Percentiles rank a stretch among this genome's conserved stretches.
These are phyloP conservation scores for Australoheros scitulus DNA, from an alignment of 2,113 vertebrate species.

Conservation along the genomic window DNA sequence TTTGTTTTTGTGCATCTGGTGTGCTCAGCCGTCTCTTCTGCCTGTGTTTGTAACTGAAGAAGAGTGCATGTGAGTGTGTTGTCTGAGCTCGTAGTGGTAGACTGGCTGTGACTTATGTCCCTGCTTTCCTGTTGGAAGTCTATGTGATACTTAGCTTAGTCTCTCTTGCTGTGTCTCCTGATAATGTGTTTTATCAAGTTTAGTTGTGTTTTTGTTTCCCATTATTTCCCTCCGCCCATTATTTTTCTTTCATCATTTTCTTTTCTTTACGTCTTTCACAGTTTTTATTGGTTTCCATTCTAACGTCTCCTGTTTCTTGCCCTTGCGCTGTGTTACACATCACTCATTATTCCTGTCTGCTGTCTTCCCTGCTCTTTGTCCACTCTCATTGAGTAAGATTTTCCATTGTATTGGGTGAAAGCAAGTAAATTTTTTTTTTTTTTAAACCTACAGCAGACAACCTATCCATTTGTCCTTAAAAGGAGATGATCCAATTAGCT, in stretches of 20 bases:
- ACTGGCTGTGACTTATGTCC: slow-evolving; percentile 31
- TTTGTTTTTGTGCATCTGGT: slow-evolving; percentile 10
- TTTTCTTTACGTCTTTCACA: not conserved
- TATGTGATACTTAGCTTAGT: not conserved
- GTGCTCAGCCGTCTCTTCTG: not conserved
- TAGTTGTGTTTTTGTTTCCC: not conserved
- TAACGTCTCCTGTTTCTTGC: not conserved
- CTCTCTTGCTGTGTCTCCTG: not conserved
- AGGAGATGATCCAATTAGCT: slow-evolving; percentile 33
- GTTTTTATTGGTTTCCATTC: not conserved
- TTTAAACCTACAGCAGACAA: slow-evolving; percentile 7
- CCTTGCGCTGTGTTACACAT: not conserved
- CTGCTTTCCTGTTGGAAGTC: slow-evolving; percentile 28
- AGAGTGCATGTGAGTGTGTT: not conserved
- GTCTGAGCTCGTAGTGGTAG: not conserved
- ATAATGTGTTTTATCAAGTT: slow-evolving; percentile 21
- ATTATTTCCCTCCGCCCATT: not conserved
- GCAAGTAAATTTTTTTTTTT: not conserved
- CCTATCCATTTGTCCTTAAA: slow-evolving; percentile 30
- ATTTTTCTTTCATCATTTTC: not conserved
- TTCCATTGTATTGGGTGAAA: slow-evolving; percentile 17
- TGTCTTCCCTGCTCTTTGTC: slow-evolving; percentile 14
- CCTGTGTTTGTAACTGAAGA: not conserved
- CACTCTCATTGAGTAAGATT: slow-evolving; percentile 24
- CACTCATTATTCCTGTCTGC: slow-evolving; percentile 20